These are phyloP conservation scores for Trochalopteron elliotii DNA, from an alignment of 2,113 vertebrate genomes.

Conservation along the genomic window DNA sequence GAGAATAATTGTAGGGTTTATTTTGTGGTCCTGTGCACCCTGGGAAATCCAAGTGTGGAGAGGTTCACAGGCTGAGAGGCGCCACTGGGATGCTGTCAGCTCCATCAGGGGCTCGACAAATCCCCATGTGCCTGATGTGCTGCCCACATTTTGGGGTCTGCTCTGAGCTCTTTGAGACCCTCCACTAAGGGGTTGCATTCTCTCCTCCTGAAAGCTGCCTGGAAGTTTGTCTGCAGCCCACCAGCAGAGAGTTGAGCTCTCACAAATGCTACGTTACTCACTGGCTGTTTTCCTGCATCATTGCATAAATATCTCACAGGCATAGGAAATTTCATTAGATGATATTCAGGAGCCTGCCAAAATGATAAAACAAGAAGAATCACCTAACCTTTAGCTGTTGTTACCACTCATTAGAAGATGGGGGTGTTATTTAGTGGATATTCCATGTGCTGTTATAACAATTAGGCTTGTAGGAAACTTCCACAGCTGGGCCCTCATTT, in stretches of 20 bases:
- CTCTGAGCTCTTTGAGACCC: not conserved
- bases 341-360: not conserved
- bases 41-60: conserved; percentile 5
- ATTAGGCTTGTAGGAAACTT: not conserved
- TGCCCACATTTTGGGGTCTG: not conserved
- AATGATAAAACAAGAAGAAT: not conserved
- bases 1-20: conserved; percentile 36
- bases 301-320: not conserved
- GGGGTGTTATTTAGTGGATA: not conserved
- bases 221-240: not conserved
- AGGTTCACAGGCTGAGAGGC: conserved; percentile 16
- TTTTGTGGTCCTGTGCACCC: conserved; percentile 8
- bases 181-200: not conserved
- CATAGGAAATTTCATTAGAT: not conserved
- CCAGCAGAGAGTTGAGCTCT: not conserved
- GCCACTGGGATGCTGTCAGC: not conserved
- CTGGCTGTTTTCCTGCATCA: not conserved
- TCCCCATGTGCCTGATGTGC: not conserved
- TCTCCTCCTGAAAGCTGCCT: not conserved
- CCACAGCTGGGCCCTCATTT: not conserved
- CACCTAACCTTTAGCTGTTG: not conserved
- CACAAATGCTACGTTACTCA: not conserved
- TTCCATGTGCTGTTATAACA: not conserved
- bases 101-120: not conserved
- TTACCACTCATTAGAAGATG: not conserved